Conservation (phyloP, 2,888 invertebrate genomes). For the Cantharis rustica region DNA sequence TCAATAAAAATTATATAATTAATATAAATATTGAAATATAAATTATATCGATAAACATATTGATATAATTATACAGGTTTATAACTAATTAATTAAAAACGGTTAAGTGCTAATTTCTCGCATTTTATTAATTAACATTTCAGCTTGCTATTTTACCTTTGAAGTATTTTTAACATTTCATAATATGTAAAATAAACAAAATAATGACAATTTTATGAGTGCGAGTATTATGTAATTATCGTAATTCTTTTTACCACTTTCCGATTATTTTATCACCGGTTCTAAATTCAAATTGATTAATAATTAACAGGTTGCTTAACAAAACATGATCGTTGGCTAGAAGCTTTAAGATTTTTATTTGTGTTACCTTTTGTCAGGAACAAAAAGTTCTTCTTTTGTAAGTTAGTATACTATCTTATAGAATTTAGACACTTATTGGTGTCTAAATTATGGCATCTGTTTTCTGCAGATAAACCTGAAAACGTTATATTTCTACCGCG, state of each 20-base stretch:
- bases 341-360: not conserved
- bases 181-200: not conserved
- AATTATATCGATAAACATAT: not conserved
- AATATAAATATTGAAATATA: not conserved
- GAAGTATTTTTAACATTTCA: not conserved
- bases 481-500: slow-evolving; percentile 26
- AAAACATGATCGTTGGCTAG: not conserved
- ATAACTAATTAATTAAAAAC: not conserved
- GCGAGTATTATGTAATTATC: not conserved
- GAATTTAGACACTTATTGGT: slow-evolving; percentile 11
- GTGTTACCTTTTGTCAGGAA: not conserved
- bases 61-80: too few relatives aligned
- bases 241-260: not conserved
- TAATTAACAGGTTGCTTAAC: not conserved
- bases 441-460: slow-evolving; percentile 19
- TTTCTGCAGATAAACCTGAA: slow-evolving; percentile 20
- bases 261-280: not conserved
- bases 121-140: not conserved
- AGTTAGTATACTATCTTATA: slow-evolving; percentile 8
- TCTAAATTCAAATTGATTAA: not conserved
- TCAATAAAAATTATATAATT: not conserved
- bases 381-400: not conserved
- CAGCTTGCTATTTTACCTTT: not conserved
- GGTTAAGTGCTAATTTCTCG: not conserved
- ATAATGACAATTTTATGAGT: not conserved